phyloP scores from a whole-genome alignment of 2,797 vertebrate genomes.

The Lithobates sylvaticus region DNA sequence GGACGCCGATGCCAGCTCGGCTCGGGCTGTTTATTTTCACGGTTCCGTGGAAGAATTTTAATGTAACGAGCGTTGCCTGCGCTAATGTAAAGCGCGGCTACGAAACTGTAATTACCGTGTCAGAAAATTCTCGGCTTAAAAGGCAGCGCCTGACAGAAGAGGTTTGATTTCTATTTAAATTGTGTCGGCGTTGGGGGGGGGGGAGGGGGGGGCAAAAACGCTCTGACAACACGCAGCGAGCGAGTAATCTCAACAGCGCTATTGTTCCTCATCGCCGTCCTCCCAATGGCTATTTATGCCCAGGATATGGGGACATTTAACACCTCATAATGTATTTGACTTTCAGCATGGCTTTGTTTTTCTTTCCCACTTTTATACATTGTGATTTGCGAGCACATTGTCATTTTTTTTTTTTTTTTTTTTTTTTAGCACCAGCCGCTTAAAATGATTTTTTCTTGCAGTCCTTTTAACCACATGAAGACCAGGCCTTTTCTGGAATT shows the following conservation, averaged over 20 bases:
- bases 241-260: slow-evolving; percentile 63
- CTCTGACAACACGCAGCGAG: slow-evolving; percentile 55
- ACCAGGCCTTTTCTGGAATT: too few relatives aligned
- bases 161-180: slow-evolving; percentile 82
- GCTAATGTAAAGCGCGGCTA: slow-evolving; percentile 86
- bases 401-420: too few relatives aligned
- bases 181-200: slow-evolving; percentile 51
- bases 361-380: slow-evolving; percentile 5
- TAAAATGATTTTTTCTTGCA: too few relatives aligned
- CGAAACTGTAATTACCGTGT: slow-evolving; percentile 91
- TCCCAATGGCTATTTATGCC: slow-evolving; percentile 15
- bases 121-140: slow-evolving; percentile 90
- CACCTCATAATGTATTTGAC: slow-evolving; percentile 41
- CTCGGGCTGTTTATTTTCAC: slow-evolving; percentile 98
- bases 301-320: slow-evolving; percentile 39
- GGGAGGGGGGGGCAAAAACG: slow-evolving; percentile 66
- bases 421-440: too few relatives aligned
- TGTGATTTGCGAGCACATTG: not conserved
- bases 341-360: slow-evolving; percentile 11
- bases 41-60: slow-evolving; percentile 95
- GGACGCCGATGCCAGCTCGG: slow-evolving; percentile 89
- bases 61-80: slow-evolving; percentile 95
- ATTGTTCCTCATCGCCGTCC: slow-evolving; percentile 30
- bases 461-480: too few relatives aligned
- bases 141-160: slow-evolving; percentile 82